Conservation (phyloP, 2,797 vertebrate species). For the Phoeniculus purpureus region DNA sequence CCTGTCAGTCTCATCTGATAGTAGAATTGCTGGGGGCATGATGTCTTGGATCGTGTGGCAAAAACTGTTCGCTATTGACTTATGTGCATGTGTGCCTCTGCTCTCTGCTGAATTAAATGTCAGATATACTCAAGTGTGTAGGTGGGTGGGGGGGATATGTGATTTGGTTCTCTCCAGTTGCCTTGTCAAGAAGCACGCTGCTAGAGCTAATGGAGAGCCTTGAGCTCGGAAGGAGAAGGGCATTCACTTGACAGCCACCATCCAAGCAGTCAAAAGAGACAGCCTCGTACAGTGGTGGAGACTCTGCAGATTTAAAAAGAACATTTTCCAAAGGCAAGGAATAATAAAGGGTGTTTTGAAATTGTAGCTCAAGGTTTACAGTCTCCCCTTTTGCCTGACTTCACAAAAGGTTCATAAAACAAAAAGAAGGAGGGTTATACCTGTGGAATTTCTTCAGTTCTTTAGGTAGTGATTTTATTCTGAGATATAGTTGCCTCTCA, state of each 20-base stretch:
- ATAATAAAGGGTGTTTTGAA: constrained; percentile 25
- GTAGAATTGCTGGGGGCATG: constrained; percentile 62
- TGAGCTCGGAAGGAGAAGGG: neutral
- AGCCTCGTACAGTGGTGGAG: neutral
- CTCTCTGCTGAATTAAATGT: constrained; percentile 59
- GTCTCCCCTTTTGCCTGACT: neutral
- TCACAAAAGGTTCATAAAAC: neutral
- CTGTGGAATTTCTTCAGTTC: neutral
- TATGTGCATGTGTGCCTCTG: constrained; percentile 28
- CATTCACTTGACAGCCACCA: constrained; percentile 33
- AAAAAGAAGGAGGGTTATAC: neutral
- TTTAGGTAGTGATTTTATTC: neutral
- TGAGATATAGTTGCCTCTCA: neutral
- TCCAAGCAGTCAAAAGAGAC: constrained; percentile 25
- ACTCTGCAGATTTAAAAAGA: neutral
- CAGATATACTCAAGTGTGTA: constrained; percentile 41
- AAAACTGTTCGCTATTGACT: constrained; percentile 55
- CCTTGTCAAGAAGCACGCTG: constrained; percentile 40
- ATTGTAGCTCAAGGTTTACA: neutral
- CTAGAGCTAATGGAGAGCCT: constrained; percentile 46
- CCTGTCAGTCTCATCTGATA: constrained; percentile 67
- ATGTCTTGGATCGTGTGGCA: constrained; percentile 50
- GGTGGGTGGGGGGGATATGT: constrained; percentile 41
- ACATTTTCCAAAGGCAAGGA: constrained; percentile 12
- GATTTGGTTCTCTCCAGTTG: constrained; percentile 45